Base-by-base conservation (phyloP, 2,113 vertebrate species). In the Saguinus midas region DNA sequence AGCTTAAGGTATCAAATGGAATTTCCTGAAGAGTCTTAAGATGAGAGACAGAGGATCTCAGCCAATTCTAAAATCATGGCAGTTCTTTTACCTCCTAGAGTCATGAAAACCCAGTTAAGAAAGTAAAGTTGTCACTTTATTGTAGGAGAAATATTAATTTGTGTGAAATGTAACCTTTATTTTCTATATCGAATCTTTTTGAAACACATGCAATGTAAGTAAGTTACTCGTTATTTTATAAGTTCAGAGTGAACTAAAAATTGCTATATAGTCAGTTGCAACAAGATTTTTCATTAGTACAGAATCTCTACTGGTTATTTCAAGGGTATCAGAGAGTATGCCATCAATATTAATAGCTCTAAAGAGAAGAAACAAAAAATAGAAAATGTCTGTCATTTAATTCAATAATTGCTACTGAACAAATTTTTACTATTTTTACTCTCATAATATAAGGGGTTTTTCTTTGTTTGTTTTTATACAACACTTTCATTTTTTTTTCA, bases 371-470 rank as follows among this genome's bases (percentile, higher is more conserved):
- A 94, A 95, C 87, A 97, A 52, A 94, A 70, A 92, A 90, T 40
- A 85, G 93, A 82, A 92, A 96, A 32, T 25, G 85, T 82, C 66
- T 96, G 55, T 97, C 91, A 95, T 91, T 96, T 86, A 81, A 97
- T 97, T 97, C 43, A 37, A 13, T 73, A 73, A 61, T 2, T 81
- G 16, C 29, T 43, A 64, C 20, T 61, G 66, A 73, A 52, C 20
- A 70, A 10, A 50, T 73, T 81, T n/a, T 21, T 61, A 81, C 52
- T 73, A 35, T 6, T 35, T 52, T 87, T 61, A 57, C 37, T 94
- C 79, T 68, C n/a, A 32, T 32, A 81, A 52, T 3, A n/a, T 12
- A 14, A 68, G 57, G 29, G 7, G 21, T 21, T 2, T 14, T 58
- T 72, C n/a, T 16, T 90, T 61, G 50, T 52, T 48, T 52, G 2